Conservation (phyloP, 1,140 invertebrate genomes). For the Drosophila athabasca region DNA sequence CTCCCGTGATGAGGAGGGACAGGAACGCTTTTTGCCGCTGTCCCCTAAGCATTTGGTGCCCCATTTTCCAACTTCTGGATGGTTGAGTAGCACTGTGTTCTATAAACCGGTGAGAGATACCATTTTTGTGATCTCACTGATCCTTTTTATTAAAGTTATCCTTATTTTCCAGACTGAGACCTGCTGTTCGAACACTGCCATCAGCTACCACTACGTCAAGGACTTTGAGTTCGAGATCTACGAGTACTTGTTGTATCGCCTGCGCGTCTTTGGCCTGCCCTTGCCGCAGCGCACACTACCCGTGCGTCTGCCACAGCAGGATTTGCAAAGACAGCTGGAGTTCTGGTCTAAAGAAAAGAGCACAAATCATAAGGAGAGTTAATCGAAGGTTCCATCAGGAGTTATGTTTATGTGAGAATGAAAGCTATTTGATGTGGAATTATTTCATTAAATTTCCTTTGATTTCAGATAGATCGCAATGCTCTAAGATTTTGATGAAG, state of each 20-base stretch:
- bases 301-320: constrained; percentile 2
- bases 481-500: too few species aligned
- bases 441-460: too few species aligned
- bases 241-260: constrained; percentile 20
- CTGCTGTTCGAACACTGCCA: constrained; percentile 16
- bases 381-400: too few species aligned
- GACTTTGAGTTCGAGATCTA: constrained; percentile 33
- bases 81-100: constrained; percentile 46
- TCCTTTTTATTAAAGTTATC: not conserved
- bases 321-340: constrained; percentile 23
- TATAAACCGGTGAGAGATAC: constrained; percentile 14
- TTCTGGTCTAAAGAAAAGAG: constrained; percentile 21
- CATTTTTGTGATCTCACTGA: not conserved
- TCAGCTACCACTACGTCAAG: constrained; percentile 39
- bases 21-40: constrained; percentile 90
- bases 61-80: constrained; percentile 85
- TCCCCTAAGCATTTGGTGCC: constrained; percentile 92
- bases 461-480: too few species aligned
- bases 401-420: too few species aligned
- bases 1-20: constrained; percentile 90
- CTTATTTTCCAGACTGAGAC: constrained; percentile 13
- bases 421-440: too few species aligned
- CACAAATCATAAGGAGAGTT: constrained; percentile 8
- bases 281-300: constrained; percentile 8
- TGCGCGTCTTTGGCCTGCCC: constrained; percentile 14